Percentiles rank a stretch among this genome's conserved stretches.
Conservation (phyloP, 2,797 vertebrate species). For the Enteromius radiatus region DNA sequence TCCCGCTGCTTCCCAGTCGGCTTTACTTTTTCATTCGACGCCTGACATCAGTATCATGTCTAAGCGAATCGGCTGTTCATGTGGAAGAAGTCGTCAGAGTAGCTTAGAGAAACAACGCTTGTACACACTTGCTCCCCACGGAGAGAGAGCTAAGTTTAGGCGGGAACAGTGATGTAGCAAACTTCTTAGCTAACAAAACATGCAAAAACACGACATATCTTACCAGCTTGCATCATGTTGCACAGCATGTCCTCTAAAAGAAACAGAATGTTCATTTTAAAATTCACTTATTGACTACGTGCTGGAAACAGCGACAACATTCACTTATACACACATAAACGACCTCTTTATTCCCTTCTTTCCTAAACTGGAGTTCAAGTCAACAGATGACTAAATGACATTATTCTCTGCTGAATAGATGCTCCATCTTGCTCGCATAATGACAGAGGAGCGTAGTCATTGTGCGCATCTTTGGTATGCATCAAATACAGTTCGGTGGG, state of each 20-base stretch:
- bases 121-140: slow-evolving; percentile 31
- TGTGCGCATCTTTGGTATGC: slow-evolving; percentile 54
- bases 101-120: slow-evolving; percentile 41
- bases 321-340: slow-evolving; percentile 49
- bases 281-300: slow-evolving; percentile 31
- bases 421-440: slow-evolving; percentile 56
- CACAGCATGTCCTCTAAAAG: slow-evolving; percentile 11
- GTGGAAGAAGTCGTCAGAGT: slow-evolving; percentile 46
- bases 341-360: slow-evolving; percentile 42
- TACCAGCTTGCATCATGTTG: neutral
- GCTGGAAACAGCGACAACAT: slow-evolving; percentile 37
- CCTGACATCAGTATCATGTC: slow-evolving; percentile 66
- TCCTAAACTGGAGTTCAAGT: slow-evolving; percentile 46
- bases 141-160: slow-evolving; percentile 9
- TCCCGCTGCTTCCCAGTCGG: slow-evolving; percentile 64
- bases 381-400: slow-evolving; percentile 55
- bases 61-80: slow-evolving; percentile 63
- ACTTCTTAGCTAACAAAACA: slow-evolving; percentile 8
- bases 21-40: slow-evolving; percentile 64
- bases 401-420: slow-evolving; percentile 55
- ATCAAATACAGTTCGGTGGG: slow-evolving; percentile 64
- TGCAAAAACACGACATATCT: neutral
- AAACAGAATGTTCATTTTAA: neutral
- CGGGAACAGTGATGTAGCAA: neutral
- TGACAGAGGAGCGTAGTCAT: slow-evolving; percentile 54